Evolutionary conservation across 2,888 invertebrate genomes (phyloP).

Genomic region (Periphyllus acericola): DNA sequence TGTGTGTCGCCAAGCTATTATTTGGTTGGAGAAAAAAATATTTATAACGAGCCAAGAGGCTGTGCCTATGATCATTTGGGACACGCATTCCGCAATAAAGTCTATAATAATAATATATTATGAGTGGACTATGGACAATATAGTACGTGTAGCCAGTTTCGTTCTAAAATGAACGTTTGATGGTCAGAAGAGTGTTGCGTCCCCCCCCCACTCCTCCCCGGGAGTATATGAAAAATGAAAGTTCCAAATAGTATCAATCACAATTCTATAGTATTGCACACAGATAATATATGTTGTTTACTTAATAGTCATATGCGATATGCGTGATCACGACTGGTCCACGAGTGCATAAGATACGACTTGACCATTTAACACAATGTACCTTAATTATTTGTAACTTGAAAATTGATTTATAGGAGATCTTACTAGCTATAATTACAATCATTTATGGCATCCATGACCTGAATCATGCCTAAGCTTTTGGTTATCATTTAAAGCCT

Average conservation of each 20-base stretch:
- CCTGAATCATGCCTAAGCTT: not conserved
- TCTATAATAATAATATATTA: not conserved
- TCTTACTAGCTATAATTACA: not conserved
- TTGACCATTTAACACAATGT: not conserved
- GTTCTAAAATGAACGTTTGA: slow-evolving; percentile 12
- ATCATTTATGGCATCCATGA: not conserved
- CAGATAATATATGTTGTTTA: not conserved
- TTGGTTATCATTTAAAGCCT: not conserved
- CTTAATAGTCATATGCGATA: not conserved
- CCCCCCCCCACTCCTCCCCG: no score
- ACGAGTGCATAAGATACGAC: not conserved
- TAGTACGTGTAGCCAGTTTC: slow-evolving; percentile 26
- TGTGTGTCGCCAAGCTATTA: not conserved
- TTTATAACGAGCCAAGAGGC: not conserved
- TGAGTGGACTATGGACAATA: not conserved
- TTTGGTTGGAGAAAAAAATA: not conserved
- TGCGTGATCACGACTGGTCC: not conserved
- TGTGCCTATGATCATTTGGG: not conserved
- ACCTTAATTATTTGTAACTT: not conserved
- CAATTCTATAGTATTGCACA: not conserved
- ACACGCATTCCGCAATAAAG: slow-evolving; percentile 18
- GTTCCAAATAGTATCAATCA: slow-evolving; percentile 13
- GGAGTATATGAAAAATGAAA: slow-evolving; percentile 14
- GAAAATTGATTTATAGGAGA: not conserved
- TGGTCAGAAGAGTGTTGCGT: not conserved